These are phyloP conservation scores for Bryconaethiops microstoma DNA, from an alignment of 2,797 vertebrate species.

Conservation along the genomic window DNA sequence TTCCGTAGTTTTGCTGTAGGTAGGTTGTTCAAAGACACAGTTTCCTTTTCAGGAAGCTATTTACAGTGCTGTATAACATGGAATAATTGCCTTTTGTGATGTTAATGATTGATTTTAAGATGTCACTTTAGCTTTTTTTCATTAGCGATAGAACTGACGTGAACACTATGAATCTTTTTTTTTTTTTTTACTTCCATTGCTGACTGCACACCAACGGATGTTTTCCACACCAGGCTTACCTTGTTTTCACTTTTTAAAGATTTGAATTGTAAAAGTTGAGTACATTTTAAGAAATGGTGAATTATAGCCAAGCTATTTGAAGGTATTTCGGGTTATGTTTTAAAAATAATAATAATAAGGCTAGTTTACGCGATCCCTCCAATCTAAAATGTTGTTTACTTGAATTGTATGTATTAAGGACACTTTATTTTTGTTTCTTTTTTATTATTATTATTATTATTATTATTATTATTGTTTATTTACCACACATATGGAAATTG, in stretches of 20 bases:
- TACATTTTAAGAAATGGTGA: slow-evolving; percentile 10
- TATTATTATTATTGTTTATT: slow-evolving; percentile 17
- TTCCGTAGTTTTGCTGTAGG: slow-evolving; percentile 60
- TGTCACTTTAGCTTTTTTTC: slow-evolving; percentile 40
- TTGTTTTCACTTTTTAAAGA: slow-evolving; percentile 36
- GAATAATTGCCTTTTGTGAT: slow-evolving; percentile 56
- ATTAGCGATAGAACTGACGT: slow-evolving; percentile 44
- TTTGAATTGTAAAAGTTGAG: slow-evolving; percentile 29
- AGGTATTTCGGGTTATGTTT: slow-evolving; percentile 22
- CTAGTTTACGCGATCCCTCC: slow-evolving; percentile 46
- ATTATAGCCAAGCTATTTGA: slow-evolving; percentile 44
- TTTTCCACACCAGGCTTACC: slow-evolving; percentile 22
- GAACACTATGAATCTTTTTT: slow-evolving; percentile 53
- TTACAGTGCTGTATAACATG: slow-evolving; percentile 55
- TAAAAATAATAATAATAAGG: neutral
- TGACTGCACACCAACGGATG: slow-evolving; percentile 41
- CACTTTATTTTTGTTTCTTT: slow-evolving; percentile 54
- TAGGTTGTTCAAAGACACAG: slow-evolving; percentile 57
- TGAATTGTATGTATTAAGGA: slow-evolving; percentile 54
- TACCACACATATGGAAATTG: slow-evolving; percentile 21
- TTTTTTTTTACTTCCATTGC: slow-evolving; percentile 46
- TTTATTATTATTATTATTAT: neutral
- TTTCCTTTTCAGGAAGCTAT: slow-evolving; percentile 56
- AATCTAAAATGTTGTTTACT: slow-evolving; percentile 58
- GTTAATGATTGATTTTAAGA: slow-evolving; percentile 49